Base-by-base conservation (phyloP, 2,888 invertebrate species). In the Ectropis crepuscularia region DNA sequence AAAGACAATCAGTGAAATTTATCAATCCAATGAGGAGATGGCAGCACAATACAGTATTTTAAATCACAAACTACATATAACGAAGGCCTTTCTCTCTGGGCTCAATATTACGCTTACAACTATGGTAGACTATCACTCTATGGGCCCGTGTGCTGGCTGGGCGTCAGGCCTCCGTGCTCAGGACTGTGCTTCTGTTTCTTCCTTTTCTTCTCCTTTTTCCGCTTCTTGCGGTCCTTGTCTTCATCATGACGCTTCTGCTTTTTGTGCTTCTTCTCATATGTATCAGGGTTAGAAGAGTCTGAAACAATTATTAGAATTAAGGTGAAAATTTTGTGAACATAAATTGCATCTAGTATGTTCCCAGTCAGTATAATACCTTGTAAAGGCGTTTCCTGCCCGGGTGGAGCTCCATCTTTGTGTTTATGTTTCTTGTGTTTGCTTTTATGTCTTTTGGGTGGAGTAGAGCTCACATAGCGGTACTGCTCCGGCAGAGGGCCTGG, bases 401-500 rank as follows among this genome's bases (percentile, higher is more conserved):
- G 95, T 48, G 95, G 94, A 63, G 96, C 96, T 11, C 97, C 97
- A 77, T 97, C 97, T 93, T 98, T 98, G 82, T 97, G 97, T 89
- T 97, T 97, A 78, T 98, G 98, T 83, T 98, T 98, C 94, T 98
- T 98, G 85, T 98, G 98, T 87, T 98, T 98, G 82, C 97, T 98
- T 90, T 98, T 98, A 82, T 98, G 98, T 89, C 98, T 97, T 85
- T 97, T 97, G 79, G 97, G 97, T 69, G 98, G 98, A 70, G 97
- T 95, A 78, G 98, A 97, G 91, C 96, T 98, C 79, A 98, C 96
- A 86, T 98, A 96, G 73, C 98, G 95, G 89, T 98, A 98, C 88
- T 99, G 98, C 88, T 99, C 99, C 12, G 99, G 99, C 73, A 99
- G 92, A 94, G 99, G 98, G 64, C 99, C 99, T 63, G 99, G 98